phyloP scores from a whole-genome alignment of 2,888 invertebrate species.

The Zygaena filipendulae region DNA sequence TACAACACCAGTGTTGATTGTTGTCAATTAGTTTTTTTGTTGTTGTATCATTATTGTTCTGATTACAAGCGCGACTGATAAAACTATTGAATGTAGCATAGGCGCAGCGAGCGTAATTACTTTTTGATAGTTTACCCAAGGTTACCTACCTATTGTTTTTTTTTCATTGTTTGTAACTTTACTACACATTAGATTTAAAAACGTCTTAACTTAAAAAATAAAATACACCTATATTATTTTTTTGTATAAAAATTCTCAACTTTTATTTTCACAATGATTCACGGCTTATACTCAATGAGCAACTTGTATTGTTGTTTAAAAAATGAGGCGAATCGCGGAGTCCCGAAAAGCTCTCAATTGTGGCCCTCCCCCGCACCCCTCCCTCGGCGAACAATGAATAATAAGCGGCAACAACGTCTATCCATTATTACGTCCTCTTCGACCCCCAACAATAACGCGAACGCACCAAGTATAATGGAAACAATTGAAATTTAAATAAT shows the following conservation, averaged over 20 bases:
- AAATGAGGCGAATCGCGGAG: slow-evolving; percentile 57
- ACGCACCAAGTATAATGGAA: slow-evolving; percentile 46
- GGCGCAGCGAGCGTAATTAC: too few species aligned
- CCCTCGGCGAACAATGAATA: slow-evolving; percentile 55
- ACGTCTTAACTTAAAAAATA: too few species aligned
- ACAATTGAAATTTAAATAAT: slow-evolving; percentile 60
- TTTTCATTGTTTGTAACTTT: too few species aligned
- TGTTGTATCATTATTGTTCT: slow-evolving; percentile 42
- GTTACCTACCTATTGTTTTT: too few species aligned
- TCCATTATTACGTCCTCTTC: slow-evolving; percentile 58
- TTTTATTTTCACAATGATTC: too few species aligned
- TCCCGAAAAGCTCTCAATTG: slow-evolving; percentile 38
- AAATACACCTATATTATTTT: too few species aligned
- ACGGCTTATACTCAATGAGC: too few species aligned
- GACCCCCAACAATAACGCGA: slow-evolving; percentile 46
- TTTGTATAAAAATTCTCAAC: too few species aligned
- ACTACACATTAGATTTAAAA: too few species aligned
- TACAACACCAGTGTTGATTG: slow-evolving; percentile 59
- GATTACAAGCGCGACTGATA: slow-evolving; percentile 51
- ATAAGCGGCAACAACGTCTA: slow-evolving; percentile 56
- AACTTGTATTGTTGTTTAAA: slow-evolving; percentile 58
- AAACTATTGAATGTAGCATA: too few species aligned
- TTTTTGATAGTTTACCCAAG: too few species aligned
- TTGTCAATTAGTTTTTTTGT: slow-evolving; percentile 67
- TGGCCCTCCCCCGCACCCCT: slow-evolving; percentile 25